Evolutionary conservation across 2,797 vertebrate species (phyloP).

Genomic region (Sebastes trivittatus): DNA sequence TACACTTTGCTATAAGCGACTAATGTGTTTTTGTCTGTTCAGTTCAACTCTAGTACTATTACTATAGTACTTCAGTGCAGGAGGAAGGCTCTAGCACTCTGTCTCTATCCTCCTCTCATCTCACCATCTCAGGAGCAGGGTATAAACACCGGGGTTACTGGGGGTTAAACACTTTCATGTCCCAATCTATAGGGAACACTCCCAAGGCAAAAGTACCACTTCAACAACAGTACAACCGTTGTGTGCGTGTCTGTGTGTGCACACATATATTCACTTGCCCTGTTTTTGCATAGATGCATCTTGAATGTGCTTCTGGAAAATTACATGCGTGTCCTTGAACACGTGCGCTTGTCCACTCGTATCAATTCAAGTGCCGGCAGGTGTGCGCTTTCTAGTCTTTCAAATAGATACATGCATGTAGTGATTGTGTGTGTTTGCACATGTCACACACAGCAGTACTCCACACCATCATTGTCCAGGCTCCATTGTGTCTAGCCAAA

Average conservation of each 20-base stretch:
- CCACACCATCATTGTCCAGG: conserved; percentile 36
- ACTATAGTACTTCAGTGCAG: background rate
- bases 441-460: background rate
- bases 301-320: background rate
- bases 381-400: conserved; percentile 18
- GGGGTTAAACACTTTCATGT: conserved; percentile 60
- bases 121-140: conserved; percentile 10
- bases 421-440: conserved; percentile 7
- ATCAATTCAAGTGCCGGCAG: conserved; percentile 36
- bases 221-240: background rate
- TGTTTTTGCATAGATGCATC: conserved; percentile 1
- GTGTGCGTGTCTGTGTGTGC: background rate
- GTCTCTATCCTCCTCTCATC: conserved; percentile 17
- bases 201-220: conserved; percentile 40
- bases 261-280: background rate
- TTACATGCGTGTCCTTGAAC: background rate
- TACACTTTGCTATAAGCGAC: too few relatives aligned
- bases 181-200: conserved; percentile 31
- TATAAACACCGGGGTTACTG: conserved; percentile 43
- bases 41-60: background rate
- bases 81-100: background rate
- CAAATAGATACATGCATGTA: background rate
- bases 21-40: background rate
- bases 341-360: background rate
- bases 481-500: conserved; percentile 61